phyloP scores from a whole-genome alignment of 2,113 vertebrate species.

The Otocyon megalotis region DNA sequence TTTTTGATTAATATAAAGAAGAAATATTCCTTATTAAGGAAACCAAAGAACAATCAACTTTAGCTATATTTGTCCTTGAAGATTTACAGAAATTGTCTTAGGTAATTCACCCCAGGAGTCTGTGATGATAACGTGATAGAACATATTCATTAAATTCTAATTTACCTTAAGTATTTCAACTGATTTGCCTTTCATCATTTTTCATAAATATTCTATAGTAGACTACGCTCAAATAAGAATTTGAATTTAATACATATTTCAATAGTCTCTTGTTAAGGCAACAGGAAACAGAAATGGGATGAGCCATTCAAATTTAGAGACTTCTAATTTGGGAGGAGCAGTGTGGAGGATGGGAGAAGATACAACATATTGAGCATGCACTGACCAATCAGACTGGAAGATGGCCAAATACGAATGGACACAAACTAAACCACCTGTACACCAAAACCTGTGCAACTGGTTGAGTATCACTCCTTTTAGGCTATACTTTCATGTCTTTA shows the following conservation, averaged over 20 bases:
- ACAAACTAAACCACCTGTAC: not conserved
- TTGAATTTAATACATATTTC: not conserved
- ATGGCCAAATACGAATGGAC: not conserved
- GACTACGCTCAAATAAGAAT: not conserved
- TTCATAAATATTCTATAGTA: not conserved
- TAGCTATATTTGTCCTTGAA: not conserved
- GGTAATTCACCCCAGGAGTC: not conserved
- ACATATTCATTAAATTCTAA: not conserved
- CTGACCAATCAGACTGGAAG: not conserved
- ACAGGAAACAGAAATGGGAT: not conserved
- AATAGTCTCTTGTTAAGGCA: not conserved
- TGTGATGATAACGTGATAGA: not conserved
- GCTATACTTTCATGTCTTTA: not conserved
- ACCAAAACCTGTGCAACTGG: not conserved
- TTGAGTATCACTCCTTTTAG: not conserved
- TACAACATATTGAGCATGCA: not conserved
- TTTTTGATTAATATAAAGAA: not conserved
- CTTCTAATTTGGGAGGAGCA: not conserved
- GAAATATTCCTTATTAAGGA: not conserved
- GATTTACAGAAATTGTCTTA: not conserved
- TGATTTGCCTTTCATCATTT: not conserved
- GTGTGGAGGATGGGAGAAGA: not conserved
- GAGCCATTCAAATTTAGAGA: not conserved
- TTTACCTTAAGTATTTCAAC: slow-evolving; percentile 18
- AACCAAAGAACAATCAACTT: not conserved